Conservation (phyloP, 2,797 vertebrate species). For the Melanogrammus aeglefinus region DNA sequence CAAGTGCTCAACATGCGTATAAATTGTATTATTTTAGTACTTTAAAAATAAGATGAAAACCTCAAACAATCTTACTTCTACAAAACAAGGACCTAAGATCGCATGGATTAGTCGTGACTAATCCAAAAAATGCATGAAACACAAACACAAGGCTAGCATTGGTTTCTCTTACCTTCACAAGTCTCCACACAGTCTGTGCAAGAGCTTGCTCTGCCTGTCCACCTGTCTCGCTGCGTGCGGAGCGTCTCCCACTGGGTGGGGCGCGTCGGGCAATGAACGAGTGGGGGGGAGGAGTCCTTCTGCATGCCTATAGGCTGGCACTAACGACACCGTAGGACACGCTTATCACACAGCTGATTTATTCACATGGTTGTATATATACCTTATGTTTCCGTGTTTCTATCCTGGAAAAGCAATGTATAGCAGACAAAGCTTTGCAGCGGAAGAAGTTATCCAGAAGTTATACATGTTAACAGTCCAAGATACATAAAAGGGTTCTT, state of each 20-base stretch:
- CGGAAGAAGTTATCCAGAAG: neutral
- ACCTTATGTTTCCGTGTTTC: neutral
- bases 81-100: neutral
- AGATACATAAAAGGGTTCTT: neutral
- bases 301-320: neutral
- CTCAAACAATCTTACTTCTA: neutral
- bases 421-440: neutral
- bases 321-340: neutral
- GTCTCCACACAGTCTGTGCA: neutral
- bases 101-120: neutral
- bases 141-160: neutral
- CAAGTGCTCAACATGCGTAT: neutral
- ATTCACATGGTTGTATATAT: neutral
- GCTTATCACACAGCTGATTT: neutral
- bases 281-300: neutral
- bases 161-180: neutral
- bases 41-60: neutral
- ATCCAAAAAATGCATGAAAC: neutral
- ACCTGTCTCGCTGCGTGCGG: too few relatives aligned
- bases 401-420: neutral
- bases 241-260: neutral
- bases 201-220: neutral
- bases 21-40: neutral
- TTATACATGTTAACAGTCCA: too few relatives aligned
- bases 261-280: neutral